These are phyloP conservation scores for Colletes collaris DNA, from an alignment of 2,888 invertebrate genomes.

Conservation along the genomic window DNA sequence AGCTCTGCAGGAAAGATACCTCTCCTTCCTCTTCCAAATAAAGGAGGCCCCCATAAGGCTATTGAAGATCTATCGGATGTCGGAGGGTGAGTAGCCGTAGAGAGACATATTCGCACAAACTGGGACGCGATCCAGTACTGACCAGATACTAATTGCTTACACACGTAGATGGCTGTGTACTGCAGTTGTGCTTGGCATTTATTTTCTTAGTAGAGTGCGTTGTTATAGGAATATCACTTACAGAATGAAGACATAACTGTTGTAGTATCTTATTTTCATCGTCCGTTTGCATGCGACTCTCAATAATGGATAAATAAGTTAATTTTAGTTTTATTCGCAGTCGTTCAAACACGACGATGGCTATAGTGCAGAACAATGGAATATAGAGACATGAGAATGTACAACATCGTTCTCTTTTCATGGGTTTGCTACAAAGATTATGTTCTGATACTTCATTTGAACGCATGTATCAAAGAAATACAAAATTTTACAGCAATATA, in stretches of 20 bases:
- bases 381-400: conserved; percentile 61
- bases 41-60: conserved; percentile 80
- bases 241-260: conserved; percentile 55
- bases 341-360: conserved; percentile 70
- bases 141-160: conserved; percentile 72
- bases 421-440: conserved; percentile 57
- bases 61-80: conserved; percentile 84
- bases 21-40: conserved; percentile 78
- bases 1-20: conserved; percentile 76
- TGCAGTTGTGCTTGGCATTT: conserved; percentile 78
- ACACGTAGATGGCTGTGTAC: conserved; percentile 75
- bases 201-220: conserved; percentile 68
- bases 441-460: conserved; percentile 38
- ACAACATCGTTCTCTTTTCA: conserved; percentile 61
- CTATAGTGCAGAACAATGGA: conserved; percentile 68
- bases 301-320: conserved; percentile 68
- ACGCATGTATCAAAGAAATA: conserved; percentile 30
- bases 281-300: conserved; percentile 65
- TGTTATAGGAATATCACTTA: conserved; percentile 54
- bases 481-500: conserved; percentile 25
- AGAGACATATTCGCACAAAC: conserved; percentile 66
- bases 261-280: conserved; percentile 62
- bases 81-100: conserved; percentile 85
- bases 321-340: conserved; percentile 72
- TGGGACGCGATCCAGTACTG: conserved; percentile 62